Evolutionary conservation across 2,113 vertebrate species (phyloP).

Genomic region (Sinocyclocheilus maitianheensis): DNA sequence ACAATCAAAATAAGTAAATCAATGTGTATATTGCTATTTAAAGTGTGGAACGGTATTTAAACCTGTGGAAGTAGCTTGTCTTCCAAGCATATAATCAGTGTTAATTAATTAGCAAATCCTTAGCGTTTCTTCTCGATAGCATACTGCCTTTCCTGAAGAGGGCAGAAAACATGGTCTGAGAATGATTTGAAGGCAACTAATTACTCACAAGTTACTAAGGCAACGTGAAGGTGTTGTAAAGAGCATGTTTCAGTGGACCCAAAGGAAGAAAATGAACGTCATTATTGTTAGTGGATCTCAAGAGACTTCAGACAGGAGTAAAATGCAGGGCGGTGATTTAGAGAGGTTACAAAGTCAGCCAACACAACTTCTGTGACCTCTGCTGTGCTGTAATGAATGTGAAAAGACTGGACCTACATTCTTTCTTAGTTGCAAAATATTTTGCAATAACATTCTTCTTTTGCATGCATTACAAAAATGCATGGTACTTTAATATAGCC

Average conservation of each 20-base stretch:
- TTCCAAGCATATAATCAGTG: neutral
- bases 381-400: neutral
- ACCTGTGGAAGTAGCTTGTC: neutral
- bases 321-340: neutral
- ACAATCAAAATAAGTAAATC: neutral
- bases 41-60: neutral
- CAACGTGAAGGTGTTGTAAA: conserved; percentile 53
- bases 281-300: neutral
- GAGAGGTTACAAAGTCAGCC: neutral
- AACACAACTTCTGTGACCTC: no score
- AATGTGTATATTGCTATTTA: neutral
- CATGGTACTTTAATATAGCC: neutral
- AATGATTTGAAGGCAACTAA: conserved; percentile 32
- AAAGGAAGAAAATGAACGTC: neutral
- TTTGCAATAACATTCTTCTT: no score
- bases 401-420: neutral
- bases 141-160: conserved; percentile 31
- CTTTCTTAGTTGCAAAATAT: neutral
- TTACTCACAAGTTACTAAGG: conserved; percentile 17
- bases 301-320: neutral
- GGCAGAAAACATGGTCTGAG: conserved; percentile 24
- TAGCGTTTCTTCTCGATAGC: conserved; percentile 31
- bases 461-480: neutral
- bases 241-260: conserved; percentile 51
- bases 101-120: neutral